Evolutionary conservation across 1,140 invertebrate species (phyloP), one percentile per base, ranked within the genome.

Genomic region (Laupala kohalensis): DNA sequence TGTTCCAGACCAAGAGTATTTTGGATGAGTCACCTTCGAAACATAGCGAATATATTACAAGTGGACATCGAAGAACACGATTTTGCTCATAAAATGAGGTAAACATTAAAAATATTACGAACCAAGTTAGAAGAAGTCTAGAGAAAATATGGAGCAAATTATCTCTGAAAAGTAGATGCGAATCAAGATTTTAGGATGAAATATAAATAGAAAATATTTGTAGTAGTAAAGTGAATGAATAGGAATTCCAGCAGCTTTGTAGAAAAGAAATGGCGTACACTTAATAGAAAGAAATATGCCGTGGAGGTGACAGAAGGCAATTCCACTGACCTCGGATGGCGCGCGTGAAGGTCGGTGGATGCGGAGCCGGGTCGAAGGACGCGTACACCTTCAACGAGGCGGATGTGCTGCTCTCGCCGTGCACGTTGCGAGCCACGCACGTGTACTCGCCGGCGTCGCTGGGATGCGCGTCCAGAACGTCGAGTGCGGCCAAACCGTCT

Each of bases 401-500:
- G 26, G 88, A 87, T 15, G 89, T 89, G 19, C 83, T 83, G 13
- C 86, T 81, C 72, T 87, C 84, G 23, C 93, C 92, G 74, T 91
- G 86, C 69, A 85, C 82, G 79, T 93, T 94, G 74, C 82, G 84
- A 28, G 90, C 91, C 6, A 88, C 83, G 78, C 92, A 94, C 13
- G 85, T 86, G 75, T 92, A 92, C 74, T 90, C 86, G 27, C 89
- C 91, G 24, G 86, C 87, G 78, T 92, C 90, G 66, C 84, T 84
- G 2, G 85, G 82, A 13, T 83, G 37, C 0, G 85, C 85, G 70
- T 87, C 83, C 72, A 87, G 77, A 64, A 96, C 86, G 80, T 95
- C 91, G 71, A 96, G 80, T 25, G 86, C 89, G 25, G 89, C 87
- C 64, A 92, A 83, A 6, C 91, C 91, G 76, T 89, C 87, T 3